Evolutionary conservation across 2,888 invertebrate genomes (phyloP).

Genomic region (Parapristionchus giblindavisi): DNA sequence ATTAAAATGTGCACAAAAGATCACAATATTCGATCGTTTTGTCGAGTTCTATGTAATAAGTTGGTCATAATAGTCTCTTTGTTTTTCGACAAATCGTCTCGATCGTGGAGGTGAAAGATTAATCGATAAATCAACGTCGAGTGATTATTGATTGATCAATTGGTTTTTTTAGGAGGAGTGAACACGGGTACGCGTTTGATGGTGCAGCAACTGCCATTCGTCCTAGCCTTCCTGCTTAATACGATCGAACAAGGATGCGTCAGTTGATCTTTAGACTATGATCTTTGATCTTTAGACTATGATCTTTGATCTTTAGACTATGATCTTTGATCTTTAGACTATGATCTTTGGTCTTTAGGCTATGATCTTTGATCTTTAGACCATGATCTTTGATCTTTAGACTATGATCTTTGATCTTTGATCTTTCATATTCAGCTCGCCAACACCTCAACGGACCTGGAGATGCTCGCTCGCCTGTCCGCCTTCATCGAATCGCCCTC

Average conservation of each 20-base stretch:
- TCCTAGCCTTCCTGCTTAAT: conserved; percentile 54
- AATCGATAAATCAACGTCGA: too few species aligned
- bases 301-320: conserved; percentile 13
- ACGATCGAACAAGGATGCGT: conserved; percentile 38
- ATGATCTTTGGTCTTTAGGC: not conserved
- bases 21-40: too few species aligned
- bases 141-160: too few species aligned
- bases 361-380: not conserved
- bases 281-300: not conserved
- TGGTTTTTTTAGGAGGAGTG: conserved; percentile 1
- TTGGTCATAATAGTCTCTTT: too few species aligned
- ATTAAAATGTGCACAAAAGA: too few species aligned
- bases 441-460: conserved; percentile 24
- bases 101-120: too few species aligned
- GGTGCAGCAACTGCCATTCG: conserved; percentile 45
- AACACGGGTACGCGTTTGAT: conserved; percentile 55
- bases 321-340: not conserved
- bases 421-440: not conserved
- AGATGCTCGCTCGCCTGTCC: conserved; percentile 27
- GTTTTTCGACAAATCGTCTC: too few species aligned
- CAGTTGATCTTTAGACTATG: not conserved
- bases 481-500: conserved; percentile 26
- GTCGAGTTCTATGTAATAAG: too few species aligned
- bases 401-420: not conserved
- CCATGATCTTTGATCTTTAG: too few species aligned